Base-by-base conservation (phyloP, 2,888 invertebrate genomes). In the Trypoxylon attenuatum region DNA sequence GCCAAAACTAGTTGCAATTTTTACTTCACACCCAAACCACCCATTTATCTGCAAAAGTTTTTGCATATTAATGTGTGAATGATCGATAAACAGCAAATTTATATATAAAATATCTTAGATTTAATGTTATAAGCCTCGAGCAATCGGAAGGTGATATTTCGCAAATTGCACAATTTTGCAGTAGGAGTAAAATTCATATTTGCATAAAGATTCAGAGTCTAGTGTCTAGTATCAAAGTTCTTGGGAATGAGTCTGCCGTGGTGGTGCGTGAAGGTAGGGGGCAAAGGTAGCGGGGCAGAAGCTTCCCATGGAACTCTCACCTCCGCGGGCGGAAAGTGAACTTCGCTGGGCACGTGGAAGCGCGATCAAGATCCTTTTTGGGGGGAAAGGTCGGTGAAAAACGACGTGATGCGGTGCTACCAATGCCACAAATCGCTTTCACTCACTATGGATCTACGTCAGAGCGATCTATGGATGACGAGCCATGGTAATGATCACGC, bases 291-390 rank as follows among this genome's bases (percentile, higher is more conserved):
- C 83, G 82, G 79, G 82, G 33, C 82, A 83, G 84, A 80, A 83
- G 85, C 84, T 85, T 85, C 85, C 84, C 85, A 86, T 84, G 82
- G 81, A 85, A 73, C 86, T 86, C 86, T 86, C 86, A 84, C 86
- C 85, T 85, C 85, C 86, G 78, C 84, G 83, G 85, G 86, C 85
- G 80, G 78, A 81, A 77, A 80, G 80, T 83, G 83, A 85, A 83
- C 84, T 83, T 84, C 80, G 78, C 71, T n/a, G 64, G 64, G 42
- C 58, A 33, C 52, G 42, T 51, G 45, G 54, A 38, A 61, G 68
- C 72, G 69, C 71, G 78, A 75, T 74, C 69, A 80, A 73, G 80
- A 75, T 80, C 68, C 68, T 73, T 80, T 79, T 77, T 73, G 68
- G 78, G 83, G 82, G 79, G 71, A 80, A 82, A 81, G 82, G 81